A percentile compares a stretch with the other conserved stretches of the same genome.
These are phyloP conservation scores for Noctua pronuba DNA, from an alignment of 2,888 invertebrate species.

Conservation along the genomic window DNA sequence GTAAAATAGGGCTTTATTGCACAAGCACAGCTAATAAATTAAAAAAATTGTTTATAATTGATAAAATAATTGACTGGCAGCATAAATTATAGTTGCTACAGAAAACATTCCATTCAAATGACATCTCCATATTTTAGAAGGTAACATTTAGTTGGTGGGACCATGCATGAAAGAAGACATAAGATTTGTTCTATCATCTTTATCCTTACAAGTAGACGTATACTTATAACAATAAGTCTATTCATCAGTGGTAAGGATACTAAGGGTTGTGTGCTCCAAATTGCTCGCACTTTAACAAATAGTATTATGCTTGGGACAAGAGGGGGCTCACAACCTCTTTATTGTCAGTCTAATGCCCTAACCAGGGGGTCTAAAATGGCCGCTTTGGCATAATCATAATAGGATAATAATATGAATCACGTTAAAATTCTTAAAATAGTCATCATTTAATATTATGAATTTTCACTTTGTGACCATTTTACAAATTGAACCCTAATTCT, in stretches of 20 bases:
- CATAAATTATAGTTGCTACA: slow-evolving; percentile 4
- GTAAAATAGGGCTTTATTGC: slow-evolving; percentile 12
- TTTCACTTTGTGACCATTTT: background rate
- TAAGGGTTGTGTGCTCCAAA: background rate
- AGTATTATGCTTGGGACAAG: background rate
- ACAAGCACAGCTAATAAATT: slow-evolving; percentile 32
- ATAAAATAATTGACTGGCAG: slow-evolving; percentile 16
- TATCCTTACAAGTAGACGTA: background rate
- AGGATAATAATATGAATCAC: no score
- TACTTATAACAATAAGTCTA: background rate
- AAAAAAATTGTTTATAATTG: slow-evolving; percentile 4
- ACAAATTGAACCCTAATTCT: no score
- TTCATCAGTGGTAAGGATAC: background rate
- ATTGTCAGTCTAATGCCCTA: background rate
- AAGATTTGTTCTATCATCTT: background rate
- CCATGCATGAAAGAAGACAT: background rate
- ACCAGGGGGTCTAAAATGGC: background rate
- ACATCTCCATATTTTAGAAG: slow-evolving; percentile 2
- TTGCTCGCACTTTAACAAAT: background rate
- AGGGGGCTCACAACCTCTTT: background rate
- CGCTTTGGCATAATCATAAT: no score
- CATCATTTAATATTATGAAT: no score
- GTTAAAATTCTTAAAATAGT: no score
- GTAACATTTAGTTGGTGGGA: background rate
- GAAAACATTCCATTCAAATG: background rate